A percentile compares a stretch with the other conserved stretches of the same genome.
These are phyloP conservation scores for Noctua janthe DNA, from an alignment of 2,888 invertebrate species.

Conservation along the genomic window DNA sequence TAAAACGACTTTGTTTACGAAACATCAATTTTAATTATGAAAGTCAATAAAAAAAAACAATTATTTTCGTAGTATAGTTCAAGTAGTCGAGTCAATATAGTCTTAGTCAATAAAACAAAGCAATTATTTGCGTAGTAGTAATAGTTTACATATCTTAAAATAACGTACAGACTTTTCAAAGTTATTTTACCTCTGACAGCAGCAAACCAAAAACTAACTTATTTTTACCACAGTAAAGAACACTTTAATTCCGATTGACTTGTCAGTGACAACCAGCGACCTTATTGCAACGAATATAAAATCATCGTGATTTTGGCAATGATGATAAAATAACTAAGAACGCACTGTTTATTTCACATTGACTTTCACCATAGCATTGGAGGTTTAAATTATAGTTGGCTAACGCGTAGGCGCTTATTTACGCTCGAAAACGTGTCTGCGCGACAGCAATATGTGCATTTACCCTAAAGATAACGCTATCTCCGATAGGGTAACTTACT, in stretches of 20 bases:
- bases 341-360: slow-evolving; percentile 18
- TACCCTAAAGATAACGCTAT: slow-evolving; percentile 64
- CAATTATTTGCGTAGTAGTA: slow-evolving; percentile 21
- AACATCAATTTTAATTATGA: background rate
- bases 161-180: background rate
- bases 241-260: background rate
- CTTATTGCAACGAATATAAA: background rate
- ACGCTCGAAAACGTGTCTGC: slow-evolving; percentile 66
- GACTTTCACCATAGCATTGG: slow-evolving; percentile 63
- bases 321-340: background rate
- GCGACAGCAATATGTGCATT: slow-evolving; percentile 66
- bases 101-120: background rate
- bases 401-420: slow-evolving; percentile 73
- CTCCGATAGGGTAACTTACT: slow-evolving; percentile 54
- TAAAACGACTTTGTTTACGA: background rate
- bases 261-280: background rate
- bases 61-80: no score
- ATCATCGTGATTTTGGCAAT: background rate
- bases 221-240: background rate
- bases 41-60: no score
- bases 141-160: background rate
- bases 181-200: background rate
- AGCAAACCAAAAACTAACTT: background rate
- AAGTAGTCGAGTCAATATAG: no score
- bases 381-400: slow-evolving; percentile 46